Percentiles rank a stretch among this genome's conserved stretches.
These are phyloP conservation scores for Characodon lateralis DNA, from an alignment of 2,797 vertebrate species.

Conservation along the genomic window DNA sequence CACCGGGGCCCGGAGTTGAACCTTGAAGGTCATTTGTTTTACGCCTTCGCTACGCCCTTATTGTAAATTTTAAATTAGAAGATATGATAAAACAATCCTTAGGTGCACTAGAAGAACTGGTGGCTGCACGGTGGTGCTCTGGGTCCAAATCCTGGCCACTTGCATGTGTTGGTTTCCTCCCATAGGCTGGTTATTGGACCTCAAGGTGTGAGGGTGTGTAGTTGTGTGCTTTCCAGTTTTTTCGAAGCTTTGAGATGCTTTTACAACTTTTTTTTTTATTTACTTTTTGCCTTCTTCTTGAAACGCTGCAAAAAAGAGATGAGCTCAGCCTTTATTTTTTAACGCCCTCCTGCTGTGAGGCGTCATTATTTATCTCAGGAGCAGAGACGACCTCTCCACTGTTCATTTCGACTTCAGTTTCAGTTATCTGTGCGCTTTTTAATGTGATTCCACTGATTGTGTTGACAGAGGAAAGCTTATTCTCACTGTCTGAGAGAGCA, in stretches of 20 bases:
- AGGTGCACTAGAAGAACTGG: not conserved
- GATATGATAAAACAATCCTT: not conserved
- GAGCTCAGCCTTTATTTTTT: not conserved
- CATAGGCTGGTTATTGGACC: not conserved
- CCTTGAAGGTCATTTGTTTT: no score
- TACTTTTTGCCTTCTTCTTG: not conserved
- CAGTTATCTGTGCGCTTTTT: no score
- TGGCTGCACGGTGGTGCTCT: not conserved
- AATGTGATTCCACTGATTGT: no score
- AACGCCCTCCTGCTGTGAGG: not conserved
- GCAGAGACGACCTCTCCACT: not conserved
- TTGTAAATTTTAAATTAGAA: not conserved
- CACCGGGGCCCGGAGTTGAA: no score
- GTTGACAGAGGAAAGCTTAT: no score
- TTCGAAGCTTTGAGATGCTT: no score
- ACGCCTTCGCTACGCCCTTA: no score
- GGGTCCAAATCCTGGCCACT: not conserved
- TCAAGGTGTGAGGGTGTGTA: not conserved
- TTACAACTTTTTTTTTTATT: not conserved
- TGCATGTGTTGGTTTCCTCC: no score
- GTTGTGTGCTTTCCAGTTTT: not conserved
- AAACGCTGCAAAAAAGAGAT: not conserved
- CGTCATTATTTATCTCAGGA: not conserved
- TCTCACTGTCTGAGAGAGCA: no score
- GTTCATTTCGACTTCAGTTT: no score